phyloP scores from a whole-genome alignment of 2,113 vertebrate genomes.

The Lipotes vexillifer region DNA sequence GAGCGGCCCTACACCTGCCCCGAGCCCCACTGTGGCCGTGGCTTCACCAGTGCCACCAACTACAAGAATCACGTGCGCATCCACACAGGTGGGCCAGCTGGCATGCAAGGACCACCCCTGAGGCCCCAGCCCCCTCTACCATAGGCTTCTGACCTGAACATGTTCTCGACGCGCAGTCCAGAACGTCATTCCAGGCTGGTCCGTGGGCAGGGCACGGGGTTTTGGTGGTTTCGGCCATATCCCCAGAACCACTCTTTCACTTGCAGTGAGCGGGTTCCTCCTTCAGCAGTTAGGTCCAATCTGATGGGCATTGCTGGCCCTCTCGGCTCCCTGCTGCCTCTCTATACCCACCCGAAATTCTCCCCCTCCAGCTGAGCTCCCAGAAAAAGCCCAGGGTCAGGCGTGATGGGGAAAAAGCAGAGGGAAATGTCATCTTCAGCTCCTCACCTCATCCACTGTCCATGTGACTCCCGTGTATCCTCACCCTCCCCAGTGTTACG shows the following conservation, averaged over 20 bases:
- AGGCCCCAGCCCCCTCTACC: background rate
- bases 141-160: background rate
- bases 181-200: background rate
- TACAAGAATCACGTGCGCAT: constrained; percentile 92
- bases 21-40: constrained; percentile 83
- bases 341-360: background rate
- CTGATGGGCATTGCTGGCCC: background rate
- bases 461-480: background rate
- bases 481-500: background rate
- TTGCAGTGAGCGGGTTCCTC: background rate
- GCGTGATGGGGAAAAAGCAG: background rate
- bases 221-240: background rate
- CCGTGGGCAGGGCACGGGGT: background rate
- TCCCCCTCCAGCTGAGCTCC: background rate
- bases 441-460: background rate
- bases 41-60: constrained; percentile 89
- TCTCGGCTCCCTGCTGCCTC: background rate
- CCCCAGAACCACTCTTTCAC: background rate
- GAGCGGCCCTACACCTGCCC: constrained; percentile 87
- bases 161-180: background rate
- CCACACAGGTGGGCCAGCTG: constrained; percentile 83
- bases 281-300: background rate
- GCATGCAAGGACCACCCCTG: background rate
- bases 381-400: background rate
- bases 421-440: background rate